Evolutionary conservation across 64 coral and sea anemone species (phyloP).

Genomic region (Montipora cactus): DNA sequence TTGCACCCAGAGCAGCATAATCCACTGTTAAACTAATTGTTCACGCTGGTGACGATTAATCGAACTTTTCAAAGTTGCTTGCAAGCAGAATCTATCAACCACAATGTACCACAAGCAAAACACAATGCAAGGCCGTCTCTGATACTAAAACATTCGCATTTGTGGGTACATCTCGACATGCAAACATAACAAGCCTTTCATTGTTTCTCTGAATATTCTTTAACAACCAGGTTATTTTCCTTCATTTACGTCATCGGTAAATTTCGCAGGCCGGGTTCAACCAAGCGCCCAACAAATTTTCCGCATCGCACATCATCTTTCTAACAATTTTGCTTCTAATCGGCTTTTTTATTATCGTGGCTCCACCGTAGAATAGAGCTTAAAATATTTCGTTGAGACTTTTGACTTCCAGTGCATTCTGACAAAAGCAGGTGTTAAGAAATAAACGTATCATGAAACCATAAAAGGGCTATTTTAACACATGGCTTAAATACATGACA

Average conservation of each 20-base stretch:
- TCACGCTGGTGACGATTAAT: not conserved
- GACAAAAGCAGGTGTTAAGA: not conserved
- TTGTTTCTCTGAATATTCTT: not conserved
- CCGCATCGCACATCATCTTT: too few species aligned
- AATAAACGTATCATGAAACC: not conserved
- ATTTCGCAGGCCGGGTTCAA: not conserved
- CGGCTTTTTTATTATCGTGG: too few species aligned
- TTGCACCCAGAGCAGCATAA: not conserved
- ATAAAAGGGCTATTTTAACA: not conserved
- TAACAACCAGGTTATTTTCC: not conserved
- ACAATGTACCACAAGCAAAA: conserved; percentile 21
- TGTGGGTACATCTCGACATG: too few species aligned
- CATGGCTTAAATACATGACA: not conserved
- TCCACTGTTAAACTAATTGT: not conserved
- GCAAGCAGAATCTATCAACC: not conserved
- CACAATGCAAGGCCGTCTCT: not conserved
- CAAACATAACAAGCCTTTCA: not conserved
- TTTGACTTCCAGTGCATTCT: not conserved
- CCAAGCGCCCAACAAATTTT: too few species aligned
- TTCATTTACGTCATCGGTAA: not conserved
- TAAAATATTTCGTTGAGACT: not conserved
- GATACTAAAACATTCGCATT: not conserved
- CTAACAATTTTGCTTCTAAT: too few species aligned
- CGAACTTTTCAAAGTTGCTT: not conserved
- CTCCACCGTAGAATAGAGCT: not conserved